Base-by-base conservation (phyloP, 2,113 vertebrate species). In the Lepus timidus region DNA sequence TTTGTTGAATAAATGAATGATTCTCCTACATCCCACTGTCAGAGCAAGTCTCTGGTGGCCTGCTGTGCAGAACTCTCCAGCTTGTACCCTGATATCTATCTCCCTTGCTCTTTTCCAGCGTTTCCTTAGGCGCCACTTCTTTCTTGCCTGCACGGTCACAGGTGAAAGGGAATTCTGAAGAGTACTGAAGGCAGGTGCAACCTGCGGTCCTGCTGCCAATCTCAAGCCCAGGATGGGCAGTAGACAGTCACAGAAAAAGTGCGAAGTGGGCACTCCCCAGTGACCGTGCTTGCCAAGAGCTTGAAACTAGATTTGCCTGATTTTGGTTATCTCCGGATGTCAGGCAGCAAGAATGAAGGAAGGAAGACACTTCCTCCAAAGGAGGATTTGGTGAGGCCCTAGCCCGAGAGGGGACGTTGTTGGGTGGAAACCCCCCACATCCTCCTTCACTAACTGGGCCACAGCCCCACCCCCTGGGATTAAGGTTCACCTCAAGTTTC, bases 401-500 rank as follows among this genome's bases (percentile, higher is more conserved):
- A 68, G 78, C 19, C 55, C 19, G 55, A 58, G 19, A 44, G 12
- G 74, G 62, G 82, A 52, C 52, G 79, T 27, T 51, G 65, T 39
- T 23, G 61, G 3, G 91, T 49, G 51, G 29, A 27, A 81, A 55
- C 20, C 16, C 70, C 27, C 84, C 76, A 74, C 52, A 80, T 76
- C 75, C 44, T 62, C 31, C n/a, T 90, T 91, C 67, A 85, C 76
- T 39, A 76, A 51, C 16, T n/a, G 3, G 6, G 64, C 73, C 67
- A 64, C 16, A 71, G 61, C 33, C 55, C 70, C 85, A 11, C 71
- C 61, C 25, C 44, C 65, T 88, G 8, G 10, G 58, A 85, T 27
- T 76, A 85, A 29, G 70, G 67, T 79, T 95, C 44, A 74, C 84
- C 91, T 94, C 92, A 85, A 65, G 61, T 96, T 92, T 93, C 96